Conservation (phyloP, 2,113 vertebrate genomes). For the Propithecus coquereli region DNA sequence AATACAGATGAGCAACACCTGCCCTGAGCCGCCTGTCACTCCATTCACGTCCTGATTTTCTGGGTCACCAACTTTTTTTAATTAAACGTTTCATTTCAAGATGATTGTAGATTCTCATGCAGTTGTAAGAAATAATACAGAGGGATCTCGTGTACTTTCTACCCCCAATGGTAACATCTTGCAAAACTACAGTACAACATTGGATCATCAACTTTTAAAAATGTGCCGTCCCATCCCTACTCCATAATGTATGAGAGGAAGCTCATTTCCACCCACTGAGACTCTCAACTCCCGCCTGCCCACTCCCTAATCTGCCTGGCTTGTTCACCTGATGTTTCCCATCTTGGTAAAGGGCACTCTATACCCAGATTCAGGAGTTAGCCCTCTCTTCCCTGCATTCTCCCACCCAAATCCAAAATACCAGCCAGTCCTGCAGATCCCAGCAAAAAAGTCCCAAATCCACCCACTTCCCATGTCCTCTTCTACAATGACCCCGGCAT, state of each 20-base stretch:
- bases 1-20: neutral
- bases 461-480: neutral
- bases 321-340: neutral
- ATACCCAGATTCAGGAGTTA: neutral
- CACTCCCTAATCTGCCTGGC: neutral
- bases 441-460: neutral
- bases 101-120: constrained; percentile 17
- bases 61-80: constrained; percentile 56
- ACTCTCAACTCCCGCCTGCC: neutral
- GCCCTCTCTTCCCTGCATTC: neutral
- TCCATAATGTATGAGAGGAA: neutral
- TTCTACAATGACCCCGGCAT: neutral
- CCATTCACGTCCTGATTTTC: constrained; percentile 27
- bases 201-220: neutral
- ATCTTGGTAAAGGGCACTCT: neutral
- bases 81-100: constrained; percentile 62
- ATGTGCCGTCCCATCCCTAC: neutral
- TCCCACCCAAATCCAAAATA: neutral
- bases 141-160: neutral
- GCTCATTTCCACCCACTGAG: neutral
- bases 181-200: neutral
- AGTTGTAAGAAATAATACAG: neutral
- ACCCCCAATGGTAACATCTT: neutral
- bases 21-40: neutral
- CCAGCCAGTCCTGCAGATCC: neutral